A percentile compares a stretch with the other conserved stretches of the same genome.
Evolutionary conservation across 1,140 invertebrate genomes (phyloP).

Genomic region (Diabrotica virgifera): DNA sequence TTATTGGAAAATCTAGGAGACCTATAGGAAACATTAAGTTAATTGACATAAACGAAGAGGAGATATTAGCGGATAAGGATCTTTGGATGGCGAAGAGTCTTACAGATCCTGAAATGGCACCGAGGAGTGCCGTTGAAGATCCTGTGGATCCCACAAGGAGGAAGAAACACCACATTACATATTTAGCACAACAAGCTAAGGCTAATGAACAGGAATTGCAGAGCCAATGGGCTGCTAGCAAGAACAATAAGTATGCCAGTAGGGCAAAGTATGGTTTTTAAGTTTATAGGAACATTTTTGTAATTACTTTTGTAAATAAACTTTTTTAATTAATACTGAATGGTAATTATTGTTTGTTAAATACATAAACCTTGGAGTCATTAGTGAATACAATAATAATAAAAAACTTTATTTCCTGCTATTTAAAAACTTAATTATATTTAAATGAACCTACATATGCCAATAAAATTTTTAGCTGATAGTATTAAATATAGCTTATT

Average conservation of each 20-base stretch:
- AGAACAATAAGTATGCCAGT: slow-evolving; percentile 77
- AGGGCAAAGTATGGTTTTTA: slow-evolving; percentile 88
- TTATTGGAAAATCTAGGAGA: slow-evolving; percentile 36
- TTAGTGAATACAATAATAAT: too few species aligned
- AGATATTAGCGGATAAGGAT: slow-evolving; percentile 73
- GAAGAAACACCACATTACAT: slow-evolving; percentile 94
- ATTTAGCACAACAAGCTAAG: slow-evolving; percentile 85
- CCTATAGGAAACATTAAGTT: slow-evolving; percentile 37
- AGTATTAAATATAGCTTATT: too few species aligned
- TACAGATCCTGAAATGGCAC: slow-evolving; percentile 62
- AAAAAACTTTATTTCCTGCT: too few species aligned
- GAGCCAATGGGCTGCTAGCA: slow-evolving; percentile 89
- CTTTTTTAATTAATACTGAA: too few species aligned
- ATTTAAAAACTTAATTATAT: too few species aligned
- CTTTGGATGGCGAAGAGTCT: slow-evolving; percentile 80
- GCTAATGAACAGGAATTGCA: slow-evolving; percentile 90
- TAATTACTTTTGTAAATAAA: too few species aligned
- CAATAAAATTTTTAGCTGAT: too few species aligned
- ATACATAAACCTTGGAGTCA: too few species aligned
- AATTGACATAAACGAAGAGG: slow-evolving; percentile 78
- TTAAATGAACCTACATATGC: too few species aligned
- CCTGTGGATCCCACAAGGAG: slow-evolving; percentile 66
- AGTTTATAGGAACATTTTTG: neutral
- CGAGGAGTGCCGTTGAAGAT: slow-evolving; percentile 54
- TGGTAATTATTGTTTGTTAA: too few species aligned